A percentile compares a stretch with the other conserved stretches of the same genome.
Evolutionary conservation across 2,797 vertebrate genomes (phyloP).

Genomic region (Dallia pectoralis): DNA sequence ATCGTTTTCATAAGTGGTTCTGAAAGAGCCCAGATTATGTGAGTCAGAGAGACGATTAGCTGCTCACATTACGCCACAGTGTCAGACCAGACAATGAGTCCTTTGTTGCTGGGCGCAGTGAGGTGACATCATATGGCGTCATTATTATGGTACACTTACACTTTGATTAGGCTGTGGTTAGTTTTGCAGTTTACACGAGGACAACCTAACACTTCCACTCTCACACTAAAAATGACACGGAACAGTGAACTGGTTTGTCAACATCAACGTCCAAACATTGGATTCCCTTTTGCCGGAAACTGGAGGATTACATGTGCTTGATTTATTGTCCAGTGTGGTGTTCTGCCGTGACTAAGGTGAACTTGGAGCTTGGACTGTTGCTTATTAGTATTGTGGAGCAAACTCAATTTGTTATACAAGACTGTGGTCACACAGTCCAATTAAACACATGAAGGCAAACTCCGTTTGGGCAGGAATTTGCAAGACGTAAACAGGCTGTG

Average conservation of each 20-base stretch:
- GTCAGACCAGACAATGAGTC: not conserved
- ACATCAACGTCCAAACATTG: conserved; percentile 57
- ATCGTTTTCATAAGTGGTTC: no score
- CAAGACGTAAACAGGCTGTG: conserved; percentile 65
- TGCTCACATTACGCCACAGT: no score
- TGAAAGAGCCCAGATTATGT: no score
- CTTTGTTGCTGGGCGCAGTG: not conserved
- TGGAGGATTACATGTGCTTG: conserved; percentile 42
- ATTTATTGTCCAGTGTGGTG: conserved; percentile 51
- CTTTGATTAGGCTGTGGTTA: not conserved
- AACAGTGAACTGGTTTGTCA: not conserved
- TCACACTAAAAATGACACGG: not conserved
- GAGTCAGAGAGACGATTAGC: no score
- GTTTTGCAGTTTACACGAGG: not conserved
- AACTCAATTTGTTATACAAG: conserved; percentile 51
- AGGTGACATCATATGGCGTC: not conserved
- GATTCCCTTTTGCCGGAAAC: conserved; percentile 35
- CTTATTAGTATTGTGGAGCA: conserved; percentile 51
- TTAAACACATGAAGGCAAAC: conserved; percentile 60
- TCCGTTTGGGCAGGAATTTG: conserved; percentile 56
- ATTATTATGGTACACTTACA: not conserved
- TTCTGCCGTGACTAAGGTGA: conserved; percentile 49
- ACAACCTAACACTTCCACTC: not conserved
- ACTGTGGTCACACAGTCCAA: conserved; percentile 61
- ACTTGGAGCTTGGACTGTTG: conserved; percentile 43